phyloP scores from a whole-genome alignment of 92 coral and sea anemone species.

The Palythoa grandis region DNA sequence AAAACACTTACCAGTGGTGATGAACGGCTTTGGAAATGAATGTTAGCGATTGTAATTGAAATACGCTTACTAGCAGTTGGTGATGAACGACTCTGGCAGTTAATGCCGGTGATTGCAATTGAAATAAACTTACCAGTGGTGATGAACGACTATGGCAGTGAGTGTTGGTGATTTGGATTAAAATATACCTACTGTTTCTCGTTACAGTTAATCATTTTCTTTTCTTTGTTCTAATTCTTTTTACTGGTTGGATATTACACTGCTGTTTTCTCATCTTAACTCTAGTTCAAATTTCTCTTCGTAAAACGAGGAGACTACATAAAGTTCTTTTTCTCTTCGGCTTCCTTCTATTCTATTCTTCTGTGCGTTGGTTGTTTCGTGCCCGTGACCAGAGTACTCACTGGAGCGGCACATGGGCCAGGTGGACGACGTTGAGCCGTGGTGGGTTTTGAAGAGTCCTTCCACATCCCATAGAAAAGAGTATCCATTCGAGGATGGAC shows the following conservation, averaged over 20 bases:
- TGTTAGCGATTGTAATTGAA: too few species aligned
- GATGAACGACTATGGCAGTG: too few species aligned
- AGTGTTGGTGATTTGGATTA: too few species aligned
- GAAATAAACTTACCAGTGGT: too few species aligned
- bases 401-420: conserved; percentile 27
- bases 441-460: conserved; percentile 14
- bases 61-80: too few species aligned
- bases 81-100: too few species aligned
- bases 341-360: not conserved
- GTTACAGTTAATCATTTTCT: not conserved
- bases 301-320: not conserved
- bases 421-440: conserved; percentile 25
- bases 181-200: too few species aligned
- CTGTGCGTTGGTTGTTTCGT: not conserved
- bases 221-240: not conserved
- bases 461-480: not conserved
- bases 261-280: not conserved
- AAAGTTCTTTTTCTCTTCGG: not conserved
- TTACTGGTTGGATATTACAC: not conserved
- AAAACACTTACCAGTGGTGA: too few species aligned
- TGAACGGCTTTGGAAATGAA: too few species aligned
- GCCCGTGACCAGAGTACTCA: conserved; percentile 10
- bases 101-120: too few species aligned
- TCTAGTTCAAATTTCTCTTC: not conserved
- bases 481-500: not conserved